Base-by-base conservation (phyloP, 2,797 vertebrate genomes). In the Acanthurus tractus region DNA sequence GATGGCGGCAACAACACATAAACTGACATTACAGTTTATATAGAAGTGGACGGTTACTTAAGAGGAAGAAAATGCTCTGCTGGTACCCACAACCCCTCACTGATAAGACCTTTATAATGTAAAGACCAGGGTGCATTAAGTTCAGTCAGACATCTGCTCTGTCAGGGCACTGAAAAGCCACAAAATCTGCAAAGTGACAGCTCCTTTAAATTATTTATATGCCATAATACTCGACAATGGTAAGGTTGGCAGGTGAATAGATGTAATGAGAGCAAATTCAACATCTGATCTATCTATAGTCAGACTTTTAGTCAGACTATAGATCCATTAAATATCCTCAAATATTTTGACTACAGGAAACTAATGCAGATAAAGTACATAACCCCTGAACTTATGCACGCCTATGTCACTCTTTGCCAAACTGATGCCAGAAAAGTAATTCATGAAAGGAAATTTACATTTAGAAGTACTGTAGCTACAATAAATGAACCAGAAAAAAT, bases 1-100 rank as follows among this genome's bases (percentile, higher is more conserved):
- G 93, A 83, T 92, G 86, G 90, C 79, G 91, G 91, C 87, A 92
- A 44, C 29, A 49, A 17, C 76, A 45, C 70, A 86, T 52, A n/a
- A 74, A 82, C 17, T 5, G 53, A 8, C n/a, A 11, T 23, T 17
- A 22, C 34, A 10, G 3, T 17, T 34, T 49, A 14, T 45, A 18
- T 45, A 18, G 8, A 17, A 1, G n/a, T 22, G 25, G 10, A 10
- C 18, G 8, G 7, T 40, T 34, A 11, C 14, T 65, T 23, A 6
- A 10, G n/a, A 42, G 20, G 18, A n/a, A 18, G 38, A 34, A n/a
- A 25, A 23, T 2, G 2, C 38, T 66, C 3, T 44, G n/a, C 40
- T 65, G 48, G 23, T 58, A 29, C 4, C 7, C 23, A 2, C 12
- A 57, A 17, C 8, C n/a, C 20, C 48, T 42, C 58, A 57, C 20